Percentiles rank a stretch among this genome's conserved stretches.
phyloP scores from a whole-genome alignment of 2,113 vertebrate genomes.

The Ellobius talpinus region DNA sequence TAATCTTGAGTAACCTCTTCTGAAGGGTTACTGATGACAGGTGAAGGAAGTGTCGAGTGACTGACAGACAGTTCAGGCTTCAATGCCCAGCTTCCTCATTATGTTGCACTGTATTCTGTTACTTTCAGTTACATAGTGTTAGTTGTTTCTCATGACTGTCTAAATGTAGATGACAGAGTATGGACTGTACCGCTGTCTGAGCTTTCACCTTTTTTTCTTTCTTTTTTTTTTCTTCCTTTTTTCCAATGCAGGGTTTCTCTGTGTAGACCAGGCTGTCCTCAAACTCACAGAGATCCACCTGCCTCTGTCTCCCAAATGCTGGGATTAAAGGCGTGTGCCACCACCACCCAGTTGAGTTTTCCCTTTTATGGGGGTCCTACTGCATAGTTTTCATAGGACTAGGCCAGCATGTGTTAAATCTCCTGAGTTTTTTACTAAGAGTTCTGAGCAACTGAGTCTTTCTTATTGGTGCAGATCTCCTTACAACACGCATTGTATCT shows the following conservation, averaged over 20 bases:
- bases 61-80: not conserved
- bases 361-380: not conserved
- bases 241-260: not conserved
- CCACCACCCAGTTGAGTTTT: not conserved
- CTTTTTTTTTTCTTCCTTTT: fast-evolving
- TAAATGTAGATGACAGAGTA: not conserved
- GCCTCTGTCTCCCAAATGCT: not conserved
- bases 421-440: not conserved
- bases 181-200: not conserved
- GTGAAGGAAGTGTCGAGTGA: not conserved
- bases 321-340: not conserved
- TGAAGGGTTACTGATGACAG: not conserved
- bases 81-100: not conserved
- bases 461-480: constrained; percentile 87
- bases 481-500: constrained; percentile 93
- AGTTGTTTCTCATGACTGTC: not conserved
- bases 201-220: not conserved
- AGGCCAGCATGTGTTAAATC: fast-evolving
- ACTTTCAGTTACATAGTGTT: not conserved
- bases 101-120: not conserved
- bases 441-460: not conserved
- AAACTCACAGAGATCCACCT: not conserved
- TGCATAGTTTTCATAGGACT: not conserved
- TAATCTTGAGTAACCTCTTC: not conserved
- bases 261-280: not conserved